Base-by-base conservation (phyloP, 2,113 vertebrate genomes). In the Paramisgurnus dabryanus region DNA sequence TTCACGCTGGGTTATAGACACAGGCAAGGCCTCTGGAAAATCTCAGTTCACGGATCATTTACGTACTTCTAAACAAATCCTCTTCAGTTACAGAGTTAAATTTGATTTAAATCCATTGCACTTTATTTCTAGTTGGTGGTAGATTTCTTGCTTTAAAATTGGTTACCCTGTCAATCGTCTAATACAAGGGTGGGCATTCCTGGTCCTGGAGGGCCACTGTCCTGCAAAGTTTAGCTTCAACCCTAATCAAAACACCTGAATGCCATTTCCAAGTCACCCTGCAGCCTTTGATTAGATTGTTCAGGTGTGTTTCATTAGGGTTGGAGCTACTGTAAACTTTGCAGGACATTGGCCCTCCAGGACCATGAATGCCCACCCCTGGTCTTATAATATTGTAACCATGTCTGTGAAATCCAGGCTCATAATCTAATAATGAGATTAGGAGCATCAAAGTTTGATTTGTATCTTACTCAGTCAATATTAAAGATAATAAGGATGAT, bases 31-130 rank as follows among this genome's bases (percentile, higher is more conserved):
- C 66, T 85, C 86, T 89, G 88, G 63, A 15, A 87, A 76, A 39
- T 67, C 27, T 87, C 84, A 77, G 27, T 67, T 88, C 80, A 75
- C 81, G 86, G 84, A 83, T 89, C 82, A 61, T 84, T 84, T 15
- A 18, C 68, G 64, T 69, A 73, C 76, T 71, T 73, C 40, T 78
- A 71, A 65, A 67, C 17, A 71, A 86, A 84, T 78, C 78, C 83
- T 61, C 74, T 84, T 68, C 69, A 86, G 85, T 85, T 87, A 85
- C 83, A 79, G 0, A 64, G 65, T 69, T 79, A 40, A 34, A 77
- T 18, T 8, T 1, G 43, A 77, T 80, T 81, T 85, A 55, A 45
- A 83, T 74, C 70, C 43, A 79, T 63, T 7, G 34, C 69, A 2
- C 73, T 82, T 82, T 85, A 82, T 78, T 40, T 17, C 61, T 45